A percentile compares a stretch with the other conserved stretches of the same genome.
phyloP scores from a whole-genome alignment of 1,140 invertebrate species.

The Zaprionus davidi region DNA sequence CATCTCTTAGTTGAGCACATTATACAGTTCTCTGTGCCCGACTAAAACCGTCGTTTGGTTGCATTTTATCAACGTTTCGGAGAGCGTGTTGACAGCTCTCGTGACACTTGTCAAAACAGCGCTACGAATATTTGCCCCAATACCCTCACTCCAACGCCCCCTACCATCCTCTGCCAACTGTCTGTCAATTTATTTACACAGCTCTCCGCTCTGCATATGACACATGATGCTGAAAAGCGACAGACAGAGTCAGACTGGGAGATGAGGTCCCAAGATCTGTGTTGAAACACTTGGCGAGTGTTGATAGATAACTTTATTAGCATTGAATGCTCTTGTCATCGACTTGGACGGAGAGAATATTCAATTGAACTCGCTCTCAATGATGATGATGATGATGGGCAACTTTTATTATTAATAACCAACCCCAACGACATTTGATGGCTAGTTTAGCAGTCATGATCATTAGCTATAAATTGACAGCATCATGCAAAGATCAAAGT shows the following conservation, averaged over 20 bases:
- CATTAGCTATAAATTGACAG: constrained; percentile 68
- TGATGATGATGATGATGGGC: constrained; percentile 48
- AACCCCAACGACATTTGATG: constrained; percentile 68
- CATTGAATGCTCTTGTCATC: constrained; percentile 42
- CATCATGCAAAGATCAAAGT: constrained; percentile 74
- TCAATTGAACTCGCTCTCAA: constrained; percentile 55
- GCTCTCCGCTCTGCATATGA: constrained; percentile 31
- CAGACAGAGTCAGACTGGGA: neutral
- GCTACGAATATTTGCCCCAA: constrained; percentile 44
- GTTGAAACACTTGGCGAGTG: constrained; percentile 12
- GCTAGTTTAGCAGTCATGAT: constrained; percentile 53
- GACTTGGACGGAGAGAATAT: constrained; percentile 17
- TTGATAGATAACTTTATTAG: constrained; percentile 68
- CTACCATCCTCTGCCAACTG: neutral
- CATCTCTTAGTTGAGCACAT: constrained; percentile 14
- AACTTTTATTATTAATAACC: constrained; percentile 70
- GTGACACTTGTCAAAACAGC: constrained; percentile 74
- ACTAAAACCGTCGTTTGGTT: constrained; percentile 4
- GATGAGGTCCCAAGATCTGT: constrained; percentile 1
- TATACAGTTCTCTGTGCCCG: neutral
- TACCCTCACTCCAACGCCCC: neutral
- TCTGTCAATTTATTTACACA: constrained; percentile 61
- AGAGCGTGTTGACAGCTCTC: constrained; percentile 62
- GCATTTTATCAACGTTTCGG: constrained; percentile 42
- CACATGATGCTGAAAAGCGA: neutral